A percentile compares a stretch with the other conserved stretches of the same genome.
Conservation (phyloP, 53 echinoderm and acorn worm genomes). For the Luidia sarsii region DNA sequence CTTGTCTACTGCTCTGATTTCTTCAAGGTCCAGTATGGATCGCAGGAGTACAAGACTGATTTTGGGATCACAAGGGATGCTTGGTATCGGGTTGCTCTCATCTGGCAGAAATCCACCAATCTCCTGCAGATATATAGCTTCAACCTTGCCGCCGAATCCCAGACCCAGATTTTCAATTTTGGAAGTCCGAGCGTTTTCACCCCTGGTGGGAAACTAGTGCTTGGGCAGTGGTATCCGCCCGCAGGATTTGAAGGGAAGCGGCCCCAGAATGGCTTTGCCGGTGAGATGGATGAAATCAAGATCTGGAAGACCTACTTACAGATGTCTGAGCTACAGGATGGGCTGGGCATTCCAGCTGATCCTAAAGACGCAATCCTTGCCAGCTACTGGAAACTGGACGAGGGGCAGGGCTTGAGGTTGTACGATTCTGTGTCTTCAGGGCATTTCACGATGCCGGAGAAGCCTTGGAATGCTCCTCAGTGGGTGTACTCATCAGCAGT, state of each 20-base stretch:
- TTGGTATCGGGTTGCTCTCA: constrained; percentile 77
- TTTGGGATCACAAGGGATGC: constrained; percentile 54
- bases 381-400: constrained; percentile 78
- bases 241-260: constrained; percentile 47
- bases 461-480: constrained; percentile 73
- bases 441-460: constrained; percentile 50
- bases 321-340: constrained; percentile 47
- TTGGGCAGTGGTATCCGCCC: constrained; percentile 85
- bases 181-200: constrained; percentile 37
- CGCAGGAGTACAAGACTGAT: constrained; percentile 19
- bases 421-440: constrained; percentile 64
- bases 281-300: constrained; percentile 81
- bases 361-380: constrained; percentile 40
- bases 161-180: constrained; percentile 62
- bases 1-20: constrained; percentile 60
- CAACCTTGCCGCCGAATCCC: constrained; percentile 34
- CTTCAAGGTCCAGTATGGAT: constrained; percentile 56
- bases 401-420: constrained; percentile 71
- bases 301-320: constrained; percentile 74
- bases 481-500: constrained; percentile 75
- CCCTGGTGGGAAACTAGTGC: constrained; percentile 71
- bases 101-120: constrained; percentile 68
- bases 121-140: constrained; percentile 69
- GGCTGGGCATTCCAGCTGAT: constrained; percentile 47
- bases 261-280: constrained; percentile 70